These are phyloP conservation scores for Spodoptera littoralis DNA, from an alignment of 2,888 invertebrate genomes.

Conservation along the genomic window DNA sequence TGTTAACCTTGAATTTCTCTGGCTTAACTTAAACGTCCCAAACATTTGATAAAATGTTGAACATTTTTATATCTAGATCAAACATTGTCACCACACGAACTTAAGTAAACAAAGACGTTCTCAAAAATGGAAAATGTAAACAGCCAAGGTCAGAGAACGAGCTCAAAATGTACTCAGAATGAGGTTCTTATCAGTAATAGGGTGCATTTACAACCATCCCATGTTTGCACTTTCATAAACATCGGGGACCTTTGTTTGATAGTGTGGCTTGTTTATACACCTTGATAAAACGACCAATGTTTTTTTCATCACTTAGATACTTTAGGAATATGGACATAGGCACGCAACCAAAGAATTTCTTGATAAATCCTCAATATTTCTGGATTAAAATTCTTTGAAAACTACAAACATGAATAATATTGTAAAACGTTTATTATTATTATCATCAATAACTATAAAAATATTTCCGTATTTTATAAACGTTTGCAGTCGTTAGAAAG, in stretches of 20 bases:
- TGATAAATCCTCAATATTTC: conserved; percentile 3
- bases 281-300: conserved; percentile 55
- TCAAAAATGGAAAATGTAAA: conserved; percentile 32
- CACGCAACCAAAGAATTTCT: not conserved
- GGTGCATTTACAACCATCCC: conserved; percentile 65
- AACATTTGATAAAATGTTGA: conserved; percentile 25
- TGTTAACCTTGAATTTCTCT: conserved; percentile 33
- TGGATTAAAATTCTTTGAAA: not conserved
- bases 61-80: conserved; percentile 35
- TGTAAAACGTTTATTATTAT: conserved; percentile 13
- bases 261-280: conserved; percentile 58
- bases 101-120: conserved; percentile 27
- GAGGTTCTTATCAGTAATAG: conserved; percentile 62
- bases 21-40: conserved; percentile 6
- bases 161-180: conserved; percentile 33
- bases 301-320: conserved; percentile 28
- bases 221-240: conserved; percentile 75
- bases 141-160: conserved; percentile 50
- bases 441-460: conserved; percentile 29
- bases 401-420: not conserved
- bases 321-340: conserved; percentile 14
- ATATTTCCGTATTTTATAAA: conserved; percentile 21
- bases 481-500: conserved; percentile 49
- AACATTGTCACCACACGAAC: conserved; percentile 40
- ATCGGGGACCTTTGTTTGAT: conserved; percentile 63